phyloP scores from a whole-genome alignment of 2,797 vertebrate species.

The Falco berigora region DNA sequence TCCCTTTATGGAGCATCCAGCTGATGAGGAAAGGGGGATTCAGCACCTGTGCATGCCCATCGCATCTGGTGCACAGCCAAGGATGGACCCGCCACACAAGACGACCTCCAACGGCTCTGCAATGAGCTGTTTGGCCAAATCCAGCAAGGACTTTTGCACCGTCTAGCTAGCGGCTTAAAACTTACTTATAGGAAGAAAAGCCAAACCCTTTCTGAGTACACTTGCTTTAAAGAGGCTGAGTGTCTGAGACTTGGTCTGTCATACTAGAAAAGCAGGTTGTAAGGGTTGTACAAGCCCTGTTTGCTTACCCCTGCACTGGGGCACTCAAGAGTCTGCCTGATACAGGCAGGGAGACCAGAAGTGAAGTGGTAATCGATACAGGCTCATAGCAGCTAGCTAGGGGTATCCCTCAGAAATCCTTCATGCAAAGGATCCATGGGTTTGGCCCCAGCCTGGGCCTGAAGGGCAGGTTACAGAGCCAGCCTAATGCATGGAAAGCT shows the following conservation, averaged over 20 bases:
- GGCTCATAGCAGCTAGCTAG: not conserved
- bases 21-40: not conserved
- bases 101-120: not conserved
- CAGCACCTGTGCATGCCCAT: rapidly evolving
- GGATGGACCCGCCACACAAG: rapidly evolving
- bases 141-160: not conserved
- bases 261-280: not conserved
- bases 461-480: not conserved
- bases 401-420: not conserved
- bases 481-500: not conserved
- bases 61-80: rapidly evolving
- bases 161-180: not conserved
- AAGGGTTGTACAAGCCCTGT: not conserved
- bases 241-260: not conserved
- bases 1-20: rapidly evolving
- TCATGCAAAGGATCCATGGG: rapidly evolving
- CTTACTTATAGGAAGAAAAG: not conserved
- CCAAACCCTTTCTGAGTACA: not conserved
- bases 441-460: not conserved
- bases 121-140: not conserved
- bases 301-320: not conserved
- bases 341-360: not conserved
- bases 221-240: not conserved
- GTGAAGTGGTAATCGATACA: too few species aligned
- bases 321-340: rapidly evolving